A percentile compares a stretch with the other conserved stretches of the same genome.
Conservation (phyloP, 1,140 invertebrate species). For the Nomia melanderi region DNA sequence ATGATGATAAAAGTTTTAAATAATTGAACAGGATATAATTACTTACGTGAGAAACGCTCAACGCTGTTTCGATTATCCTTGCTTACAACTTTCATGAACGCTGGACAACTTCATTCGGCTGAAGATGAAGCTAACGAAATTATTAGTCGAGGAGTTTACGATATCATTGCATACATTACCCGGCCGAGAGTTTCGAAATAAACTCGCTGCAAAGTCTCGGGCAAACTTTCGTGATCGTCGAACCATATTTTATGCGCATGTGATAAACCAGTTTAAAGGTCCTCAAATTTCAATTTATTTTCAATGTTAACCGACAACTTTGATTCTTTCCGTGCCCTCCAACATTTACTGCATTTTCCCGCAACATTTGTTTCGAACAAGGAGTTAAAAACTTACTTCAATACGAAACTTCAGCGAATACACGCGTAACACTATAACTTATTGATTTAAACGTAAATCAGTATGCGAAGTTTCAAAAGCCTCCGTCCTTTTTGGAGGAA, state of each 20-base stretch:
- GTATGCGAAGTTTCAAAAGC: too few species aligned
- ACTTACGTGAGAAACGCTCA: background rate
- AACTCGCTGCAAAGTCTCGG: conserved; percentile 2
- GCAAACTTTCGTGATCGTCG: background rate
- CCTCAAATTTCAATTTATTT: background rate
- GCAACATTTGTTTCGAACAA: too few species aligned
- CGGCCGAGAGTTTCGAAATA: background rate
- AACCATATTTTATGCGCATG: conserved; percentile 6
- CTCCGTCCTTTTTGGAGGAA: too few species aligned
- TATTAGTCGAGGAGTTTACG: conserved; percentile 22
- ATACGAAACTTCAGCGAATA: too few species aligned
- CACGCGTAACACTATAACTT: too few species aligned
- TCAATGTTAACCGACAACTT: background rate
- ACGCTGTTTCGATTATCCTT: background rate
- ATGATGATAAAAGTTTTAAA: background rate
- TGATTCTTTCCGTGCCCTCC: background rate
- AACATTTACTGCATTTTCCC: too few species aligned
- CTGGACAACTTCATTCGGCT: background rate
- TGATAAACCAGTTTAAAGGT: background rate
- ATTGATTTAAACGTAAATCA: too few species aligned
- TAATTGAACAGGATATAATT: background rate
- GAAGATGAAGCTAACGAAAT: conserved; percentile 18
- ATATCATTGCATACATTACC: conserved; percentile 18
- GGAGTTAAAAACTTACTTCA: too few species aligned
- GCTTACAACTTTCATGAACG: conserved; percentile 1